Evolutionary conservation across 2,888 invertebrate genomes (phyloP), one percentile per base, ranked within the genome.

Genomic region (Selenia dentaria): DNA sequence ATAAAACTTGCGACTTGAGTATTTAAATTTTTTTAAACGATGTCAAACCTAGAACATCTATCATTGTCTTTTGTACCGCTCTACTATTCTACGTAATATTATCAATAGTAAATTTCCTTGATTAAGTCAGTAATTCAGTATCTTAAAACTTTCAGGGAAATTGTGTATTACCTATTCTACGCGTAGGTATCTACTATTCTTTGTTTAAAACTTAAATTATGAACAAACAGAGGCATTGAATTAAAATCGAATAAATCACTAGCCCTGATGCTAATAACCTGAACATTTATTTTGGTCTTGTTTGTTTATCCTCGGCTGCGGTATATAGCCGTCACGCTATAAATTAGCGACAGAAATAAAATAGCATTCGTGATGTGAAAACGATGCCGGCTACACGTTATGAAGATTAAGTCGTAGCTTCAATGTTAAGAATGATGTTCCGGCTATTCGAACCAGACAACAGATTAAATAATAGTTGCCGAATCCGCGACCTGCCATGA

Each of bases 321-420:
- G 46, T 51, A 54, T 53, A 56, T 38, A 59, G 56, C 55, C 56
- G 72, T 64, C 65, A 68, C 63, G 70, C 68, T 72, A 75, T 83
- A 80, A 81, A 83, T 79, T 80, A 73, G 77, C 73, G 70, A 79
- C 79, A 62, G 67, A 82, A 82, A 81, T 79, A 81, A 79, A 75
- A 69, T 77, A 71, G 67, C 74, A 66, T 73, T 70, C 70, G 55
- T 52, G 16, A 13, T 35, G 54, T 54, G 54, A 51, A 52, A 31
- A 50, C 64, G 64, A 69, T 70, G 69, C 75, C 76, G 74, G 74
- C 76, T 72, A 75, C 71, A 46, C 48, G 48, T n/a, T 29, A 42
- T 34, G 43, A 43, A 57, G 54, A 52, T 50, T 44, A 54, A 57
- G 43, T 38, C 45, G 40, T 46, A 46, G 43, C 54, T 57, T 57